Base-by-base conservation (phyloP, 35 echinoderm and acorn worm genomes). In the Acanthaster planci region DNA sequence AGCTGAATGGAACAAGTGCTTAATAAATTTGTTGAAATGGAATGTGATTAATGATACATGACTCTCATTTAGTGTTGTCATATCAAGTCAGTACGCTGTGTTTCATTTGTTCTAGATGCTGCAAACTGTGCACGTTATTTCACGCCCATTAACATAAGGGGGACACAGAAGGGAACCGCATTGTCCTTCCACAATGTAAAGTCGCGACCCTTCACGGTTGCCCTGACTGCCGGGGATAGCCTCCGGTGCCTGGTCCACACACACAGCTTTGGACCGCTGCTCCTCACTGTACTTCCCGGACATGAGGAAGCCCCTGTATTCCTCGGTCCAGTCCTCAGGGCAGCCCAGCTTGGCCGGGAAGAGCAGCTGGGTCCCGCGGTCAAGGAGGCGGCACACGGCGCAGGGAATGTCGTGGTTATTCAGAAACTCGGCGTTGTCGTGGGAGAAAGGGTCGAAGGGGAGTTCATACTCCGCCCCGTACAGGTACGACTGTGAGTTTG, bases 231-330 rank as follows among this genome's bases (percentile, higher is more conserved):
- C 87, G 7, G 56, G 31, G 19, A 55, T 21, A 12, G 51, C 78
- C 80, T 89, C 87, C 16, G 87, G 87, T 30, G 87, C 54, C 44
- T 80, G 34, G 34, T 89, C 87, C 31, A 89, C 78, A 22, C 87
- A 89, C 21, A 89, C 38, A 51, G 79, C 79, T 50, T 82, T 32
- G 26, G 8, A 31, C 0, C 39, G 12, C 39, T 87, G 85, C 7
- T 0, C n/a, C n/a, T 60, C 0, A 22, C 10, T 52, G 81, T 76
- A 50, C 2, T 82, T 0, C 0, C 55, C 60, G 31, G 87, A 36
- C 78, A 89, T 82, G 8, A 89, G 39, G 78, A 81, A 89, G 23
- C 87, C 87, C 8, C 30, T 81, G 39, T 89, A 89, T 35, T 89
- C 87, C 39, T 81, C 37, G 2, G 87, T 89, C 87, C 87, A 89